Evolutionary conservation across 2,888 invertebrate species (phyloP), one percentile per base, ranked within the genome.

Genomic region (Amblyjoppa fuscipennis): DNA sequence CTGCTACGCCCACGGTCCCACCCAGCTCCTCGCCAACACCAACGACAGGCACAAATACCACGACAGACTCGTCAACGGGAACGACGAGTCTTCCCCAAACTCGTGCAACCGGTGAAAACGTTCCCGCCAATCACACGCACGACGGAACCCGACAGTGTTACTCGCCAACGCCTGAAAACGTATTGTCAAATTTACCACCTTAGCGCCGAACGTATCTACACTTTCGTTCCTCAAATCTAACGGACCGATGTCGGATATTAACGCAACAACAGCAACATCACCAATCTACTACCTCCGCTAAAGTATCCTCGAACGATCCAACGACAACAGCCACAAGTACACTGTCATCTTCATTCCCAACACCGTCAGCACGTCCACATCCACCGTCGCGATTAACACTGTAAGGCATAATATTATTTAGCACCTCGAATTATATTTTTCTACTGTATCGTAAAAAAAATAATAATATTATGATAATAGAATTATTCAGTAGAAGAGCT

Each of bases 391-490:
- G 78, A 75, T 69, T 81, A 79, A 86, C 84, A 79, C 69, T 83
- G 79, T 91, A 90, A 92, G 86, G 89, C 90, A 91, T 90, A 91
- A 90, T 90, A 91, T 92, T 92, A 90, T 91, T 92, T 92, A 90
- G 89, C 90, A 92, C 90, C 91, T 91, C 87, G 92, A 90, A 93
- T 93, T 93, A 93, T 93, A 93, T 93, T 93, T 93, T 93, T 93
- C 91, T 93, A 93, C 93, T 91, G 88, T 92, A 64, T 71, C 78
- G 74, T 68, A 83, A 83, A 70, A 74, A 80, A 64, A 80, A 73
- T 61, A 74, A 84, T 20, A 79, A 78, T 71, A 83, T 71, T 80
- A 75, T 75, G 69, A 84, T 84, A 84, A 80, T 84, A 84, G 84
- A 84, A 73, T 73, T 73, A 81, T 76, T 81, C 73, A 76, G 56